Evolutionary conservation across 2,888 invertebrate genomes (phyloP).

Genomic region (Orthosia gracilis): DNA sequence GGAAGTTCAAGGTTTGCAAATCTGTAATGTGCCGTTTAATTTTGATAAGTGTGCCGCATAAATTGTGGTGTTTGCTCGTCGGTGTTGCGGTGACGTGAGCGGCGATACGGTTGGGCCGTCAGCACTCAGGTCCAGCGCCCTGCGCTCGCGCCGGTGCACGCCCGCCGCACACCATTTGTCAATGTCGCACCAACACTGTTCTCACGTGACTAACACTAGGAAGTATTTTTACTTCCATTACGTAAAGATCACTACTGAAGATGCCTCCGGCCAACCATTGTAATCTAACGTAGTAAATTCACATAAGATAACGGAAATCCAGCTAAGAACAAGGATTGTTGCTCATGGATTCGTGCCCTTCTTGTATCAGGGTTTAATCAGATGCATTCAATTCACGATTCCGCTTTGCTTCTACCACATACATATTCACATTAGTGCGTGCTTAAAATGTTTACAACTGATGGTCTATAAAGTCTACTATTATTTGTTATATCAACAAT

Average conservation of each 20-base stretch:
- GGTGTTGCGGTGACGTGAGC: constrained; percentile 34
- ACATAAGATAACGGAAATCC: constrained; percentile 84
- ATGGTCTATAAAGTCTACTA: constrained; percentile 28
- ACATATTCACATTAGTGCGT: constrained; percentile 59
- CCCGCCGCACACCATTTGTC: constrained; percentile 80
- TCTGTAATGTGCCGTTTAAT: constrained; percentile 71
- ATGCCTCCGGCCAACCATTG: constrained; percentile 75
- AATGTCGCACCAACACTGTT: constrained; percentile 81
- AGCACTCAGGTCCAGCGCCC: constrained; percentile 40
- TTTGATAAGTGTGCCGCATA: constrained; percentile 66
- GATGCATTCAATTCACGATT: constrained; percentile 73
- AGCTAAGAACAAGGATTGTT: constrained; percentile 81
- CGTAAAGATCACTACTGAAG: constrained; percentile 83
- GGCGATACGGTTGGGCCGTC: constrained; percentile 45
- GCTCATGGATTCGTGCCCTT: constrained; percentile 83
- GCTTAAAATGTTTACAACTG: constrained; percentile 46
- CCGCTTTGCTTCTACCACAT: constrained; percentile 65
- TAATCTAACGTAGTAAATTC: constrained; percentile 86
- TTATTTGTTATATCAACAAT: constrained; percentile 41
- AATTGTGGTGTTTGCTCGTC: constrained; percentile 73
- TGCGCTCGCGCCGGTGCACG: constrained; percentile 58
- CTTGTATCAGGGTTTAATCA: constrained; percentile 79
- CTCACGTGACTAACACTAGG: constrained; percentile 82
- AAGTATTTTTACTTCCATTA: constrained; percentile 85
- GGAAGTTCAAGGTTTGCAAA: constrained; percentile 70